Conservation (phyloP, 2,888 invertebrate genomes). For the Nymphalis c-album region DNA sequence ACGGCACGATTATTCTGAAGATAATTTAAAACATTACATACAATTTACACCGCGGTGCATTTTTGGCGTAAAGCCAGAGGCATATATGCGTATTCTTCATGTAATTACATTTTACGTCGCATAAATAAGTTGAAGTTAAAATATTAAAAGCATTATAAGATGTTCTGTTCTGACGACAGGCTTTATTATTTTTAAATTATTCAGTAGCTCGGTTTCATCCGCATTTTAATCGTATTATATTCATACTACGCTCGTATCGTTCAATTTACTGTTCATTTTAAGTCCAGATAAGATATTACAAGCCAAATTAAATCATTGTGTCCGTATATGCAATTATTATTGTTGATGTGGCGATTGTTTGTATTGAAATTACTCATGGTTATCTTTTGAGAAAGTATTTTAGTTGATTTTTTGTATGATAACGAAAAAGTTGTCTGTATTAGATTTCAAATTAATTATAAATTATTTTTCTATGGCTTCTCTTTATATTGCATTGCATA, state of each 20-base stretch:
- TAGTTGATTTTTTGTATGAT: no score
- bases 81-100: conserved; percentile 54
- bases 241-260: conserved; percentile 20
- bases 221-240: conserved; percentile 18
- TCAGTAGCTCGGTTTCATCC: conserved; percentile 9
- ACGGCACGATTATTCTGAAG: conserved; percentile 35
- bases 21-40: conserved; percentile 41
- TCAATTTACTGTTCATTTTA: conserved; percentile 18
- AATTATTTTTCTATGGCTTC: no score
- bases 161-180: conserved; percentile 11
- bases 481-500: no score
- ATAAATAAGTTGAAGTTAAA: conserved; percentile 51
- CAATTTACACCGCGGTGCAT: conserved; percentile 38
- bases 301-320: conserved; percentile 19
- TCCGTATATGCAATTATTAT: conserved; percentile 5
- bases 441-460: no score
- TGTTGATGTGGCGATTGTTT: background rate
- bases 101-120: conserved; percentile 56
- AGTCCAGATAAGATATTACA: conserved; percentile 15
- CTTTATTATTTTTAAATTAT: conserved; percentile 22
- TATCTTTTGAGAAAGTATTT: no score
- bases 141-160: conserved; percentile 43
- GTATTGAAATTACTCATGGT: background rate
- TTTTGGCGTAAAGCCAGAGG: conserved; percentile 54
- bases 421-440: no score